Evolutionary conservation across 2,888 invertebrate species (phyloP), one percentile per base, ranked within the genome.

Genomic region (Ochropacha duplaris): DNA sequence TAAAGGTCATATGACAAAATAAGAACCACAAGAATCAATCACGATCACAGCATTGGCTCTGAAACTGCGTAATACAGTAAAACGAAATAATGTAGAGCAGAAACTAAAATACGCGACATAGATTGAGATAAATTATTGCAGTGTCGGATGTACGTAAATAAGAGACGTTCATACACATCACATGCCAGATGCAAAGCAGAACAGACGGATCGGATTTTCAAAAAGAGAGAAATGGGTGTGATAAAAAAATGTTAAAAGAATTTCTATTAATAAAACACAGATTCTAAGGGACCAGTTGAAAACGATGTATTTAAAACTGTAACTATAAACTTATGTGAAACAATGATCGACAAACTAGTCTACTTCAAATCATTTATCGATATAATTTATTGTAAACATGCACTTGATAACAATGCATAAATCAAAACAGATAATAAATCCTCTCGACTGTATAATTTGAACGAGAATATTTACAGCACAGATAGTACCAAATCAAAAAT

Each of bases 81-180:
- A 51, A 24, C 26, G n/a, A 31, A 51, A 14, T 11, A 34, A 52
- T 31, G 34, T 31, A 22, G 31, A 52, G 12, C 52, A 52, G 52
- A 12, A 52, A 19, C 52, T 31, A 52, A 52, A 52, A 52, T 52
- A 52, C 11, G 34, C 52, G 52, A 22, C 31, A 52, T 31, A 52
- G 31, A 52, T 52, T 12, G 52, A 19, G 44, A 44, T 44, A 19
- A 52, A 31, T 52, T 19, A 22, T 12, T 34, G 31, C 19, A 52
- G 19, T 22, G 19, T 31, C 51, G 51, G 50, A 50, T 19, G 52
- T 19, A 16, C 52, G 52, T 52, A 52, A 52, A 31, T 31, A 34
- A 31, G 34, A 52, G 31, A 52, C 52, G 28, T 28, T 26, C 22
- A 14, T 31, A 26, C 26, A 51, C 19, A 19, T 14, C 26, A 51